Evolutionary conservation across 1,140 invertebrate species (phyloP), one percentile per base, ranked within the genome.

Genomic region (Polyergus mexicanus): DNA sequence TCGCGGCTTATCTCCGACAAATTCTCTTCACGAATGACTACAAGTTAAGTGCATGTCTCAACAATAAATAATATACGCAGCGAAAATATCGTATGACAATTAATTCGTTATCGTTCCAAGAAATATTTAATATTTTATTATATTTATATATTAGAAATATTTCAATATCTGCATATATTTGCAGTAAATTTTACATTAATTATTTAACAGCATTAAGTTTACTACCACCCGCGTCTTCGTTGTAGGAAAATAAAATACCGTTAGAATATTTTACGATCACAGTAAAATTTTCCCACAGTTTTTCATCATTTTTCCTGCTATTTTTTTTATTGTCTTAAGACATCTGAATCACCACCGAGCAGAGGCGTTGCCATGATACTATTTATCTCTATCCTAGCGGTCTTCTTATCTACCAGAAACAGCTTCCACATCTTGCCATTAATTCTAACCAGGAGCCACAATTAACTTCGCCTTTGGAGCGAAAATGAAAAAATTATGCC

Each of bases 381-480:
- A 85, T 80, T 85, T 85, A 85, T 85, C 62, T 80, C 60, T 41
- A 74, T 74, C 54, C 78, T 62, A 41, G 25, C 54, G 68, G 74
- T 44, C 38, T 56, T 13, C 47, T 85, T 85, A 85, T 85, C 75
- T 80, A 65, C 68, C 58, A 41, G 62, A 68, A 78, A 85, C 63
- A 35, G 35, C 51, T 85, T 85, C 35, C 74, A 85, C 62, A 75
- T 80, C 35, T 35, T 3, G 51, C 71, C 75, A 80, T 85, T 85
- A 85, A 78, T 85, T 68, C 41, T 8, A 32, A 54, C 60, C 13
- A 28, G 25, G 62, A 60, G 56, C 38, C 16, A 76, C 62, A 85
- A 85, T 85, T 85, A 85, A 62, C 83, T 85, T 68, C 5, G 63
- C 13, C n/a, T 68, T 25, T 44, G 35, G 13, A 41, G n/a, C 44